Evolutionary conservation across 1,140 invertebrate species (phyloP).

Genomic region (Anastatus disparis): DNA sequence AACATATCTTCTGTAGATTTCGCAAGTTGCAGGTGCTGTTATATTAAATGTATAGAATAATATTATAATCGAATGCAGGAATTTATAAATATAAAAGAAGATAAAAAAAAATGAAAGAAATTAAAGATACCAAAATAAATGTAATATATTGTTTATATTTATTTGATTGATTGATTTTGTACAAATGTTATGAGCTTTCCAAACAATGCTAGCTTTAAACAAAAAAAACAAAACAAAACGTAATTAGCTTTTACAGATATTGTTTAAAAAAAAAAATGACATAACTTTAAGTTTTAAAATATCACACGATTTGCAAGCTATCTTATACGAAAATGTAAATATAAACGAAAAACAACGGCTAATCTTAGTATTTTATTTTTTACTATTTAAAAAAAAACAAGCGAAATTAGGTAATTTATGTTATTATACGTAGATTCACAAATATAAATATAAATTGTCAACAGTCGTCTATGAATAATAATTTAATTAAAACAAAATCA

Average conservation of each 20-base stretch:
- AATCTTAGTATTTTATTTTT: background rate
- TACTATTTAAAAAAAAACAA: background rate
- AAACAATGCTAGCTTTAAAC: slow-evolving; percentile 3
- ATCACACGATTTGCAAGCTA: too few species aligned
- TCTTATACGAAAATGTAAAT: slow-evolving; percentile 23
- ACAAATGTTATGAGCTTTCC: slow-evolving; percentile 22
- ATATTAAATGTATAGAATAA: slow-evolving; percentile 38
- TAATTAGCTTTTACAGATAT: slow-evolving; percentile 25
- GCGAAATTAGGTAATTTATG: background rate
- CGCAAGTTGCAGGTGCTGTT: slow-evolving; percentile 31
- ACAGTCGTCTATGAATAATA: background rate
- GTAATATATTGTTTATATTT: slow-evolving; percentile 31
- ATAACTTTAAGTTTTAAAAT: too few species aligned
- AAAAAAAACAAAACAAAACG: background rate
- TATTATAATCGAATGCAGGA: slow-evolving; percentile 29
- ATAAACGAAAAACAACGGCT: slow-evolving; percentile 3
- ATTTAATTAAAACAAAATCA: slow-evolving; percentile 5
- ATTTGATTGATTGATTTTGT: slow-evolving; percentile 21
- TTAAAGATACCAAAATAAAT: slow-evolving; percentile 2
- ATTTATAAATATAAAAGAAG: slow-evolving; percentile 35
- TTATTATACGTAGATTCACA: slow-evolving; percentile 1
- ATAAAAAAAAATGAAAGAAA: background rate
- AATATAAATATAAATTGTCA: slow-evolving; percentile 10
- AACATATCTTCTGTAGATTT: slow-evolving; percentile 31
- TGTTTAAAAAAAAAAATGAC: too few species aligned